These are phyloP conservation scores for Lepilemur ruficaudatus DNA, from an alignment of 2,797 vertebrate species.

Conservation along the genomic window DNA sequence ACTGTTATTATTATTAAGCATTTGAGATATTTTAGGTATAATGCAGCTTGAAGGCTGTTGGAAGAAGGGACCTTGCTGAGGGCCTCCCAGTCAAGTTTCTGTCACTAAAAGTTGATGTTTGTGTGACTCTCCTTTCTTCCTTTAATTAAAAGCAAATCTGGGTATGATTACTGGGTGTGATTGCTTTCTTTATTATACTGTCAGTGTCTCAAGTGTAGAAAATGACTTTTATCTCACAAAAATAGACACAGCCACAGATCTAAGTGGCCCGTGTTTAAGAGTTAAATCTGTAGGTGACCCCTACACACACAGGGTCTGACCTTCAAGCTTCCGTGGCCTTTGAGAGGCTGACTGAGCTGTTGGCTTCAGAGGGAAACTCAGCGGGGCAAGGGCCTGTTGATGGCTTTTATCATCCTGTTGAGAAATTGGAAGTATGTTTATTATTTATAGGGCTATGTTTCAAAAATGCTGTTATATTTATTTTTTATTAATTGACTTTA, in stretches of 20 bases:
- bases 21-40: constrained; percentile 17
- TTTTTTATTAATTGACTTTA: constrained; percentile 68
- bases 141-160: constrained; percentile 36
- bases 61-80: neutral
- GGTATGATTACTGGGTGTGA: neutral
- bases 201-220: neutral
- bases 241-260: neutral
- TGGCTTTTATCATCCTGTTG: constrained; percentile 64
- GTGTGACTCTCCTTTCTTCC: neutral
- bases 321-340: constrained; percentile 57
- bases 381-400: constrained; percentile 52
- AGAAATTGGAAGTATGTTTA: constrained; percentile 63
- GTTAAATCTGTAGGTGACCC: constrained; percentile 32
- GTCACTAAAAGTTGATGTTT: neutral
- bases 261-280: neutral
- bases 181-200: neutral
- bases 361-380: constrained; percentile 67
- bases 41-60: neutral
- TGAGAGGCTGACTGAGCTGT: constrained; percentile 48
- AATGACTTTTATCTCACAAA: neutral
- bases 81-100: neutral
- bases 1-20: neutral
- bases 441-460: constrained; percentile 59
- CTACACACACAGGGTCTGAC: constrained; percentile 42
- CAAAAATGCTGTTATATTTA: constrained; percentile 7